phyloP scores from a whole-genome alignment of 2,888 invertebrate species.

The Pimpla rufipes region DNA sequence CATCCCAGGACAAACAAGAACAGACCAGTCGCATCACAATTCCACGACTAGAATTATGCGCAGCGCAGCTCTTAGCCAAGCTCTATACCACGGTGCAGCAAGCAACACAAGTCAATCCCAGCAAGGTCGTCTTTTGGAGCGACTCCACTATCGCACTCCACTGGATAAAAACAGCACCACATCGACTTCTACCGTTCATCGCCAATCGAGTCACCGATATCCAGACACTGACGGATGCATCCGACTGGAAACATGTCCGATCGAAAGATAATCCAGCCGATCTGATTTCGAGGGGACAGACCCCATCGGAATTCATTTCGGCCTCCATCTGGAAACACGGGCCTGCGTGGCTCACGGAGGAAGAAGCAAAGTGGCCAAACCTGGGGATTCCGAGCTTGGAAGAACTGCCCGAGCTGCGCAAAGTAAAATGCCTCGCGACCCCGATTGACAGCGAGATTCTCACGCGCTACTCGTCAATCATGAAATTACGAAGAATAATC shows the following conservation, averaged over 20 bases:
- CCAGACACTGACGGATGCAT: neutral
- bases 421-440: neutral
- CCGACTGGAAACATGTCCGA: constrained; percentile 48
- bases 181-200: constrained; percentile 6
- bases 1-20: neutral
- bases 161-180: constrained; percentile 45
- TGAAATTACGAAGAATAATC: constrained; percentile 54
- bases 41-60: constrained; percentile 54
- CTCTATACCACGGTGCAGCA: constrained; percentile 18
- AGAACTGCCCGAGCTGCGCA: constrained; percentile 31
- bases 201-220: too few species aligned
- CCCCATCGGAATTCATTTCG: constrained; percentile 4
- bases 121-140: constrained; percentile 44
- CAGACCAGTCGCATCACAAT: constrained; percentile 12
- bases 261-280: constrained; percentile 55
- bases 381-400: neutral
- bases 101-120: constrained; percentile 19
- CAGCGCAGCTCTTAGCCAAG: constrained; percentile 41
- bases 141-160: constrained; percentile 48
- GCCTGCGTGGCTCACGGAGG: constrained; percentile 37
- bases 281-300: constrained; percentile 47
- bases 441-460: constrained; percentile 24
- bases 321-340: constrained; percentile 51
- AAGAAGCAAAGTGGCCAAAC: constrained; percentile 34
- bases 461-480: constrained; percentile 27